These are phyloP conservation scores for Beris morrisii DNA, from an alignment of 2,888 invertebrate genomes.

Conservation along the genomic window DNA sequence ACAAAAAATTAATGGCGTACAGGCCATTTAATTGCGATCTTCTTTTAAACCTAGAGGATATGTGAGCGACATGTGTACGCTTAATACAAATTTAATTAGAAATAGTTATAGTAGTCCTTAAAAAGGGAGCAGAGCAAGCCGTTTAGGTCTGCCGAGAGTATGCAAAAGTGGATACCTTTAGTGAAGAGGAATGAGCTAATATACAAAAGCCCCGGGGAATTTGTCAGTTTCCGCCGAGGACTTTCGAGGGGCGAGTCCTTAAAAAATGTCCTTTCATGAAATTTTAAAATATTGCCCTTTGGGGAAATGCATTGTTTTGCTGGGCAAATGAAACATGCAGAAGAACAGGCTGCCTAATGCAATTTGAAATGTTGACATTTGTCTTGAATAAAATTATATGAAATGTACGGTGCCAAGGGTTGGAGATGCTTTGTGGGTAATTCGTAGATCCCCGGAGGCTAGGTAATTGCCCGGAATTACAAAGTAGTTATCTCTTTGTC, in stretches of 20 bases:
- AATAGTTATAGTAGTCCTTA: constrained; percentile 27
- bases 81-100: constrained; percentile 40
- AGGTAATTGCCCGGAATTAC: constrained; percentile 25
- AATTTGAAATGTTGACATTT: constrained; percentile 38
- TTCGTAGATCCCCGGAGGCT: constrained; percentile 26
- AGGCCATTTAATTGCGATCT: constrained; percentile 32
- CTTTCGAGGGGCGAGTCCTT: constrained; percentile 7
- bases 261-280: constrained; percentile 4
- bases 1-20: constrained; percentile 18
- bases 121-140: not conserved
- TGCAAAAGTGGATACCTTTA: no score
- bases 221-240: not conserved
- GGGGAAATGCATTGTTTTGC: constrained; percentile 6
- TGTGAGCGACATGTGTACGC: constrained; percentile 38
- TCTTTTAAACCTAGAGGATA: constrained; percentile 22
- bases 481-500: constrained; percentile 1
- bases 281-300: constrained; percentile 21
- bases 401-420: not conserved
- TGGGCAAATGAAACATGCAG: not conserved
- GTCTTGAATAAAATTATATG: constrained; percentile 34
- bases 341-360: constrained; percentile 24
- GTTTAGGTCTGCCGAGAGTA: not conserved
- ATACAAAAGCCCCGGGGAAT: not conserved
- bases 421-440: constrained; percentile 32
- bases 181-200: not conserved